Evolutionary conservation across 1,140 invertebrate species (phyloP).

Genomic region (Drosophila ercepeae): DNA sequence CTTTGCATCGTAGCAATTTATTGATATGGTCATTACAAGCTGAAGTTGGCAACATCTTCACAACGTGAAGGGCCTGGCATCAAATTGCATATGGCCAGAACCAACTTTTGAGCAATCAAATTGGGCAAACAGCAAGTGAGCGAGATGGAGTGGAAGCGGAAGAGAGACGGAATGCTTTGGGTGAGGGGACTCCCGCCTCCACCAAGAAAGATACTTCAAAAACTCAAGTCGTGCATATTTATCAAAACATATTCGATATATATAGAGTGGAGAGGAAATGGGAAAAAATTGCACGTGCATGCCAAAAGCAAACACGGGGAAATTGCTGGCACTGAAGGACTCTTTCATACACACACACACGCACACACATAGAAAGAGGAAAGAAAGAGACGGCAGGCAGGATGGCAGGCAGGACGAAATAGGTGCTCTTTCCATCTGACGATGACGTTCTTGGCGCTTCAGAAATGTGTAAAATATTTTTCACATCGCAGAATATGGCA

Average conservation of each 20-base stretch:
- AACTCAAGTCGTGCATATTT: conserved; percentile 77
- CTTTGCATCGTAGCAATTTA: conserved; percentile 39
- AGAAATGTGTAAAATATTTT: conserved; percentile 66
- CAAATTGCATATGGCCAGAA: conserved; percentile 64
- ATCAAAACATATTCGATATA: conserved; percentile 75
- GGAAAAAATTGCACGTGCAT: conserved; percentile 68
- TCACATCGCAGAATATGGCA: conserved; percentile 63
- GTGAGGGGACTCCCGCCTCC: too few species aligned
- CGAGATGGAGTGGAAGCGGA: not conserved
- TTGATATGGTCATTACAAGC: conserved; percentile 72
- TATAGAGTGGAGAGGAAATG: conserved; percentile 37
- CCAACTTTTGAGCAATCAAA: conserved; percentile 78
- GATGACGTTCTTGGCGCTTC: conserved; percentile 33
- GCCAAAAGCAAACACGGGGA: conserved; percentile 67
- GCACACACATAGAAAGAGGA: not conserved
- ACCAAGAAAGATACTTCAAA: conserved; percentile 49
- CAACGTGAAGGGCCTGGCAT: conserved; percentile 29
- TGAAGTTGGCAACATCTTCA: conserved; percentile 49
- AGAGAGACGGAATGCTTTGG: too few species aligned
- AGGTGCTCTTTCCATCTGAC: conserved; percentile 36
- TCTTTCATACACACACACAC: conserved; percentile 9
- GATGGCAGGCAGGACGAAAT: conserved; percentile 12
- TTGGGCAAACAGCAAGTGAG: conserved; percentile 58
- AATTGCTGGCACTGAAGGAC: conserved; percentile 49
- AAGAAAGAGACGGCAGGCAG: not conserved